Percentiles rank a stretch among this genome's conserved stretches.
Evolutionary conservation across 23 tunicate species (phyloP).

Genomic region (Clavelina lepadiformis): DNA sequence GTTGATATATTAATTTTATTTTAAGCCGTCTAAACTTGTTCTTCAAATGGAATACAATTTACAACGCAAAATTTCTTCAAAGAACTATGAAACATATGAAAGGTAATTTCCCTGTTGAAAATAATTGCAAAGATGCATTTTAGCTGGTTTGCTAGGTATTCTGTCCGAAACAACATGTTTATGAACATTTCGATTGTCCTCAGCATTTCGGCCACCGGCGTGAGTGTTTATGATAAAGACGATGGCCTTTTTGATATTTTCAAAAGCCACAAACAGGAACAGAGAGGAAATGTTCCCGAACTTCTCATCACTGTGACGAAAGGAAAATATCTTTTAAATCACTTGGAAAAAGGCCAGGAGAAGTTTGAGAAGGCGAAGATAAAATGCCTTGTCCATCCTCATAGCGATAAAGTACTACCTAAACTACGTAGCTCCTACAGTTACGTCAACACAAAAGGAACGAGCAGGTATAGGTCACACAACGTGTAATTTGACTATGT

Average conservation of each 20-base stretch:
- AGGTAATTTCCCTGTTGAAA: no score
- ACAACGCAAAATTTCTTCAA: no score
- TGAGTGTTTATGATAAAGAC: constrained; percentile 13
- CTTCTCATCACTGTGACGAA: constrained; percentile 9
- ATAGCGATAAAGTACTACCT: constrained; percentile 10
- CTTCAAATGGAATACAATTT: no score
- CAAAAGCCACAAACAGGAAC: constrained; percentile 12
- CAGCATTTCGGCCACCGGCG: constrained; percentile 22
- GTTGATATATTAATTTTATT: no score
- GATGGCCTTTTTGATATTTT: constrained; percentile 6
- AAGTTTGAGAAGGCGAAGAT: constrained; percentile 1
- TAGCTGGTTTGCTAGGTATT: no score
- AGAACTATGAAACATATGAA: no score
- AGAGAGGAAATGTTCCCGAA: constrained; percentile 13
- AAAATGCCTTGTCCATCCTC: constrained; percentile 16
- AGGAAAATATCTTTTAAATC: constrained; percentile 11
- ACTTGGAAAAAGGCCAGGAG: neutral
- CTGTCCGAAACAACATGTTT: no score
- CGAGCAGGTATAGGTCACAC: constrained; percentile 13
- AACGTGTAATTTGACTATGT: no score
- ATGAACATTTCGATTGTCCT: neutral
- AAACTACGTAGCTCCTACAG: constrained; percentile 6
- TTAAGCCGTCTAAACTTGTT: no score
- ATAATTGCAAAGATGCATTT: no score
- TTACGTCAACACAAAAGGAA: constrained; percentile 18